A percentile compares a stretch with the other conserved stretches of the same genome.
These are phyloP conservation scores for Kradibia gibbosae DNA, from an alignment of 1,140 invertebrate species.

Conservation along the genomic window DNA sequence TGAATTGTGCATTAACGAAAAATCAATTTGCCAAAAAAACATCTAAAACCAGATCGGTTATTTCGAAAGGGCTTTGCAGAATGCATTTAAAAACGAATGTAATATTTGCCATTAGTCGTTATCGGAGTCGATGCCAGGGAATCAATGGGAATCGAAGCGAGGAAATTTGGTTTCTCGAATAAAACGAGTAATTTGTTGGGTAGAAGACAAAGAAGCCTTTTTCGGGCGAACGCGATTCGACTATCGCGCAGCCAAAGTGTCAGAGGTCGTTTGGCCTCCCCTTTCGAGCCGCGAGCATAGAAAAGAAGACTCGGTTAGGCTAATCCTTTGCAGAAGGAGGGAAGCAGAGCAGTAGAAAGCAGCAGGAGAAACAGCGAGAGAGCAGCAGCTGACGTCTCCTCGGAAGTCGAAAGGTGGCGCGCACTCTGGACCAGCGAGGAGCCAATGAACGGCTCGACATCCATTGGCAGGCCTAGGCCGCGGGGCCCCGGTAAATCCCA, in stretches of 20 bases:
- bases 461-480: background rate
- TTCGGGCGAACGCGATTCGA: background rate
- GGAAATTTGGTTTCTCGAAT: background rate
- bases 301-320: background rate
- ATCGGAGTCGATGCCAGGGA: no score
- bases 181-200: background rate
- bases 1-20: no score
- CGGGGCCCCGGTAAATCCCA: conserved; percentile 26
- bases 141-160: background rate
- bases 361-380: background rate
- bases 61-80: no score
- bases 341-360: background rate
- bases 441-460: conserved; percentile 34
- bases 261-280: background rate
- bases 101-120: no score
- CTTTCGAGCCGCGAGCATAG: no score
- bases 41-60: no score
- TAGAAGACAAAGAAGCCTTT: background rate
- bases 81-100: no score
- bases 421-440: conserved; percentile 19
- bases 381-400: conserved; percentile 9
- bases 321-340: background rate
- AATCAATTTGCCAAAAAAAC: no score
- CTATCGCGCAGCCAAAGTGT: background rate
- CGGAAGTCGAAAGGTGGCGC: background rate